Conservation (phyloP, 2,113 vertebrate species). For the Riparia riparia region DNA sequence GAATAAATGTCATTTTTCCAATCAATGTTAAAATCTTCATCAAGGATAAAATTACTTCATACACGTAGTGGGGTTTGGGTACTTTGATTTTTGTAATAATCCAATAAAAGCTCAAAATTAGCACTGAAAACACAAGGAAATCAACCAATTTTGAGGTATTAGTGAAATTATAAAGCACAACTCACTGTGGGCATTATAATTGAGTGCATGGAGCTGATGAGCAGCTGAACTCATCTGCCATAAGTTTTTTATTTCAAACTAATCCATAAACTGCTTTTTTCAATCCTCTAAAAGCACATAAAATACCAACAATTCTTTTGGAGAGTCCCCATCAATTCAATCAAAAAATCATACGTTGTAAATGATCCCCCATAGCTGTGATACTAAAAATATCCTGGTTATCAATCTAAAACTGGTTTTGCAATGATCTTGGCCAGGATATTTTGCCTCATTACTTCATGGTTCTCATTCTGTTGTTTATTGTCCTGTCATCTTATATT, state of each 20-base stretch:
- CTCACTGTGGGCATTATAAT: not conserved
- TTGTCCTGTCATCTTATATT: not conserved
- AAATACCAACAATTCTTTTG: not conserved
- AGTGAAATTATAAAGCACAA: not conserved
- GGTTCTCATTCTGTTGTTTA: not conserved
- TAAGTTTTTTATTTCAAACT: not conserved
- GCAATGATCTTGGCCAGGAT: not conserved
- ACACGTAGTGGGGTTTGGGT: not conserved
- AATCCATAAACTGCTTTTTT: not conserved
- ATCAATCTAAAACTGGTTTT: not conserved
- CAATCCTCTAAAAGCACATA: constrained; percentile 1
- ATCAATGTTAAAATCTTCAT: not conserved
- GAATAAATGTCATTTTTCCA: not conserved
- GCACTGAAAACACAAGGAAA: not conserved
- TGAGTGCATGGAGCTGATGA: not conserved
- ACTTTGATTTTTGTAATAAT: not conserved
- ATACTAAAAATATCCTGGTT: not conserved
- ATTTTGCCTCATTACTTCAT: not conserved
- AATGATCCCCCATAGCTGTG: not conserved
- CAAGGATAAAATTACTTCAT: not conserved
- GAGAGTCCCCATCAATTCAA: not conserved
- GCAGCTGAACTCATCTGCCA: not conserved
- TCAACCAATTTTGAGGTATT: not conserved
- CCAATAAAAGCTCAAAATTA: not conserved
- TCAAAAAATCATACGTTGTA: not conserved